Conservation (phyloP, 2,113 vertebrate genomes). For the Osmerus eperlanus region DNA sequence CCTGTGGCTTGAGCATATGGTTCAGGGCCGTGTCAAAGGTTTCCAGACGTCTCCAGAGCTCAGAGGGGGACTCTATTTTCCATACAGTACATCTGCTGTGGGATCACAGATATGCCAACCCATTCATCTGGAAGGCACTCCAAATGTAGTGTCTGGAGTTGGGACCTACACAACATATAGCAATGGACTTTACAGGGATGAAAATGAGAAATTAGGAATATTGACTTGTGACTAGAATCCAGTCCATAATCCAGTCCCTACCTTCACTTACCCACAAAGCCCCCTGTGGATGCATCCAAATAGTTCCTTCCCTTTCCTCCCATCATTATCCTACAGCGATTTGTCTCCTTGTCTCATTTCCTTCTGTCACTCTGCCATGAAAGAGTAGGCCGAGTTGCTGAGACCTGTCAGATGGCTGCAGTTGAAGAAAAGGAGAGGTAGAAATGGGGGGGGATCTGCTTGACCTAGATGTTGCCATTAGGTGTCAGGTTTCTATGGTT, state of each 20-base stretch:
- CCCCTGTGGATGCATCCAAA: too few relatives aligned
- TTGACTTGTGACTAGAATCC: too few relatives aligned
- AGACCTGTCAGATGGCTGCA: neutral
- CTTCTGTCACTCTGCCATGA: neutral
- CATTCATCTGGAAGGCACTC: too few relatives aligned
- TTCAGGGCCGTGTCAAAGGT: slow-evolving; percentile 38
- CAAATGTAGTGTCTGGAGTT: too few relatives aligned
- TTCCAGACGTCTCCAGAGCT: slow-evolving; percentile 41
- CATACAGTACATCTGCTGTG: slow-evolving; percentile 47
- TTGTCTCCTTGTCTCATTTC: neutral
- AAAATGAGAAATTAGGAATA: too few relatives aligned
- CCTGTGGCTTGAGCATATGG: slow-evolving; percentile 52
- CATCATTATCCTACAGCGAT: neutral
- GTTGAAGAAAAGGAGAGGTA: neutral
- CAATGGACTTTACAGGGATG: too few relatives aligned
- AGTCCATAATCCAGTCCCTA: too few relatives aligned
- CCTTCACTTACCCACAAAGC: too few relatives aligned
- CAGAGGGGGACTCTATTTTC: slow-evolving; percentile 40
- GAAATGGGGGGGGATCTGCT: slow-evolving; percentile 32
- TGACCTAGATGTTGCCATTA: slow-evolving; percentile 49
- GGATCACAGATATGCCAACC: slow-evolving; percentile 17
- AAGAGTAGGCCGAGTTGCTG: neutral
- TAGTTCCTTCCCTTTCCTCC: neutral
- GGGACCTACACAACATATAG: too few relatives aligned
- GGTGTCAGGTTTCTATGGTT: slow-evolving; percentile 42